Base-by-base conservation (phyloP, 2,888 invertebrate genomes). In the Blera fallax region DNA sequence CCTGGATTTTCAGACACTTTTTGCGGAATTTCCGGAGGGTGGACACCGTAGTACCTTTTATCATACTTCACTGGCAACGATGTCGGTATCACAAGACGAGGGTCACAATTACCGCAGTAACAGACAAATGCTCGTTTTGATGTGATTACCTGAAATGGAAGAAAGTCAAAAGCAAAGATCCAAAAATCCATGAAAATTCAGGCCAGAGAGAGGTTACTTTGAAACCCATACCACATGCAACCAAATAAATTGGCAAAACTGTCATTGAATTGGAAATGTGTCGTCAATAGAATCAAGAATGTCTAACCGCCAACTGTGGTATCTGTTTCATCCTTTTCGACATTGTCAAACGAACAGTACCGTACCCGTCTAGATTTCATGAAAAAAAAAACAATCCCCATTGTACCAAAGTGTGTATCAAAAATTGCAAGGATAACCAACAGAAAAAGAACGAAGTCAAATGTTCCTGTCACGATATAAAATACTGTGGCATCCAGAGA, bases 401-500 rank as follows among this genome's bases (percentile, higher is more conserved):
- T 65, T 14, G 21, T 34, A 32, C 18, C 32, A 21, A 34, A 43
- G 29, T 27, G 32, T 32, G 65, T 65, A 77, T 83, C 50, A 52
- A 21, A 32, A 56, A 48, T 70, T 37, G 21, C 64, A 65, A 50
- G 10, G 16, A n/a, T n/a, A n/a, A n/a, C n/a, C n/a, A n/a, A n/a
- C n/a, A n/a, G n/a, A 60, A 72, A 50, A 37, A 48, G n/a, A 6
- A 64, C 37, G 11, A 69, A 54, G 40, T 32, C 70, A 72, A 77
- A 48, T 10, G 45, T 52, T 62, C 14, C 37, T 78, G 72, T 79
- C 73, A 48, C 21, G 32, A 40, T 69, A 73, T 83, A 62, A 64
- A 69, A 79, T 64, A 84, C 56, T 74, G 58, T 67, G 45, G 29
- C 83, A 62, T 72, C 65, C 45, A n/a, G n/a, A n/a, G n/a, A 73